A percentile compares a stretch with the other conserved stretches of the same genome.
phyloP scores from a whole-genome alignment of 2,797 vertebrate species.

The Thamnophis elegans region DNA sequence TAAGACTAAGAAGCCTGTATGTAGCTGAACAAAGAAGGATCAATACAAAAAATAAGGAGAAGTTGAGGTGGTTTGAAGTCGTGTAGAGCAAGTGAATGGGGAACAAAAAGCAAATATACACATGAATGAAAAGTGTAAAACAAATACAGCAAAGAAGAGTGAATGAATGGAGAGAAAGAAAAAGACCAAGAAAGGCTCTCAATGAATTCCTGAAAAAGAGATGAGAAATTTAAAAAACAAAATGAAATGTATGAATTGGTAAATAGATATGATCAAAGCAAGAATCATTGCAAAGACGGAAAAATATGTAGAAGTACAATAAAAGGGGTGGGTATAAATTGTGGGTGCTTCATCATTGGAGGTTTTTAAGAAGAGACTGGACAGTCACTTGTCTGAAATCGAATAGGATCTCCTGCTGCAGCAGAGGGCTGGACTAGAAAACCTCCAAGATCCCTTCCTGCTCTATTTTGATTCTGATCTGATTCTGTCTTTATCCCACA shows the following conservation, averaged over 20 bases:
- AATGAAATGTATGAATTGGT: neutral
- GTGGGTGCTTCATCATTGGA: neutral
- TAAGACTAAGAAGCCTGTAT: neutral
- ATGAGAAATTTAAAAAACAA: neutral
- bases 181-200: neutral
- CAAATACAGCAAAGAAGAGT: neutral
- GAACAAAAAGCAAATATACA: neutral
- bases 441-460: neutral
- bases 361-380: neutral
- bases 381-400: neutral
- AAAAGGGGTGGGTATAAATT: neutral
- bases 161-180: neutral
- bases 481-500: neutral
- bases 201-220: neutral
- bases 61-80: neutral
- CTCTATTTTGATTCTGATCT: neutral
- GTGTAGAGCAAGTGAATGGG: neutral
- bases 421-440: neutral
- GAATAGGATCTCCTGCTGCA: neutral
- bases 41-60: neutral
- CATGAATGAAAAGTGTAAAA: neutral
- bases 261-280: neutral
- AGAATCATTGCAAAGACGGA: neutral
- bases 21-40: neutral
- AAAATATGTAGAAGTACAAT: neutral